phyloP scores from a whole-genome alignment of 1,140 invertebrate genomes.

The Panagrolaimus sp. region DNA sequence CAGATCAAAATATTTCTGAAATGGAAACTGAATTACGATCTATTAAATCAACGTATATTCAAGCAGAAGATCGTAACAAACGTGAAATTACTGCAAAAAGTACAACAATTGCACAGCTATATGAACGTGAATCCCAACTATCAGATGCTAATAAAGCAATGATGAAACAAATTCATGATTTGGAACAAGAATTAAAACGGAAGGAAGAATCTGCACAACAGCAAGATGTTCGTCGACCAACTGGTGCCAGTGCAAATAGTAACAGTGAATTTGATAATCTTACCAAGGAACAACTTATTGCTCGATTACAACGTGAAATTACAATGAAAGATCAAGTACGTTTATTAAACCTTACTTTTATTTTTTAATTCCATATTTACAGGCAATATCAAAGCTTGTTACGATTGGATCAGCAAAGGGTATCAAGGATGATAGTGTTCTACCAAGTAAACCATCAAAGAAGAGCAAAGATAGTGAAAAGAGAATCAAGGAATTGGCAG shows the following conservation, averaged over 20 bases:
- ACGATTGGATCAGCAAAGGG: slow-evolving; percentile 28
- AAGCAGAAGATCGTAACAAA: slow-evolving; percentile 77
- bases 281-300: slow-evolving; percentile 35
- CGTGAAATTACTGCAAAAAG: slow-evolving; percentile 76
- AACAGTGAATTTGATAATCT: slow-evolving; percentile 30
- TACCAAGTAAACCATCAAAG: slow-evolving; percentile 16
- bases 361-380: slow-evolving; percentile 16
- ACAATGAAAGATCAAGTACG: slow-evolving; percentile 35
- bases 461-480: slow-evolving; percentile 34
- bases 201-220: slow-evolving; percentile 10
- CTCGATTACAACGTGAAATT: slow-evolving; percentile 34
- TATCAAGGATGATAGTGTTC: slow-evolving; percentile 31
- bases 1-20: slow-evolving; percentile 21
- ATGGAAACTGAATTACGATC: slow-evolving; percentile 92
- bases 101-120: slow-evolving; percentile 63
- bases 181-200: slow-evolving; percentile 21
- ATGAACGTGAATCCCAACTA: slow-evolving; percentile 26
- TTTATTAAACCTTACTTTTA: background rate
- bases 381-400: slow-evolving; percentile 33
- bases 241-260: slow-evolving; percentile 18
- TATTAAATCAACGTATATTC: slow-evolving; percentile 84
- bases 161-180: slow-evolving; percentile 23
- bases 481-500: slow-evolving; percentile 10
- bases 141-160: slow-evolving; percentile 16
- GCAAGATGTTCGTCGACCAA: background rate